Percentiles rank a stretch among this genome's conserved stretches.
Conservation (phyloP, 2,888 invertebrate species). For the Tortrix viridana region DNA sequence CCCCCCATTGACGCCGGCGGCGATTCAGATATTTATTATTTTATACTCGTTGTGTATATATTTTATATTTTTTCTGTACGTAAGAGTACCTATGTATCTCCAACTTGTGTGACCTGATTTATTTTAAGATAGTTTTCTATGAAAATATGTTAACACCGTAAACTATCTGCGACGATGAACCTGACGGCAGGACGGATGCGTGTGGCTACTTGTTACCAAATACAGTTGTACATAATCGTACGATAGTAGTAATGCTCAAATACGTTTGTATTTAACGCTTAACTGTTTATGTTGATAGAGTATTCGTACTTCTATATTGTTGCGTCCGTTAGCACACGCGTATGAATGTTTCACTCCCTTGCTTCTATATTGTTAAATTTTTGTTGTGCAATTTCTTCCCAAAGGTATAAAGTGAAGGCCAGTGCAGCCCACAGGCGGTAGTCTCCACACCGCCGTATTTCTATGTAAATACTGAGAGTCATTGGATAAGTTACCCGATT, state of each 20-base stretch:
- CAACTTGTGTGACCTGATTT: conserved; percentile 84
- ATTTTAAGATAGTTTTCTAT: conserved; percentile 78
- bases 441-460: not conserved
- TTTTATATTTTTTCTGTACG: conserved; percentile 48
- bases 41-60: conserved; percentile 42
- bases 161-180: conserved; percentile 54
- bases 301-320: conserved; percentile 14
- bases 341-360: conserved; percentile 46
- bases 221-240: conserved; percentile 61
- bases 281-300: conserved; percentile 40
- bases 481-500: conserved; percentile 81
- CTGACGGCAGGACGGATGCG: conserved; percentile 47
- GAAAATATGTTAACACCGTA: conserved; percentile 58
- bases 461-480: conserved; percentile 78
- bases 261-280: conserved; percentile 41
- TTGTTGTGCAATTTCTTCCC: conserved; percentile 41
- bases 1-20: conserved; percentile 17
- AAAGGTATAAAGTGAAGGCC: conserved; percentile 16
- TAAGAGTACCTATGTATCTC: conserved; percentile 57
- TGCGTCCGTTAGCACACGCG: conserved; percentile 55
- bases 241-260: conserved; percentile 55
- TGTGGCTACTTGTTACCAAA: conserved; percentile 67
- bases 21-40: conserved; percentile 45
- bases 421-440: not conserved
- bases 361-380: conserved; percentile 8